phyloP scores from a whole-genome alignment of 2,797 vertebrate genomes.

The Acridotheres tristis region DNA sequence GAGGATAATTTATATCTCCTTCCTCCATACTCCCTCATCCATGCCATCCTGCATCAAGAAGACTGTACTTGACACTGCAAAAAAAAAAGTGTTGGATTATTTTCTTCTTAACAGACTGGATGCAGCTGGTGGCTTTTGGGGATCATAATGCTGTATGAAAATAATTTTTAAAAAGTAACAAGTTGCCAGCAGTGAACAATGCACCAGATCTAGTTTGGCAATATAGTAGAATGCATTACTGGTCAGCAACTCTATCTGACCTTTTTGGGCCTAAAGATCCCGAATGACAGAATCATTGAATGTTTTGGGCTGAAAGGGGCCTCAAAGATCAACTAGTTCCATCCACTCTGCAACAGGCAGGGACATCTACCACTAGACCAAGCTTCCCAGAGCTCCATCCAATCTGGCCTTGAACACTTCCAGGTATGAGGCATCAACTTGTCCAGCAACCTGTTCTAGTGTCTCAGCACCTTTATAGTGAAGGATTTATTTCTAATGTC shows the following conservation, averaged over 20 bases:
- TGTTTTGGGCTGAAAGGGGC: background rate
- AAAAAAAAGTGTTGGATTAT: background rate
- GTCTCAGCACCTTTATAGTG: background rate
- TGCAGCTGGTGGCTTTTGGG: background rate
- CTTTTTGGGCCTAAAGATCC: background rate
- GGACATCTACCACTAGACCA: background rate
- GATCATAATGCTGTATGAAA: background rate
- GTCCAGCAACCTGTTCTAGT: background rate
- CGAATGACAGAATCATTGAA: background rate
- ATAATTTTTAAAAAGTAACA: background rate
- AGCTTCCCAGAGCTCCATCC: background rate
- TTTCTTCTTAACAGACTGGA: background rate
- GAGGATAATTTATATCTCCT: slow-evolving; percentile 11
- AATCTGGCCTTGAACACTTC: background rate
- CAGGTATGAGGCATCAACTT: background rate
- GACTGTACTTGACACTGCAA: background rate
- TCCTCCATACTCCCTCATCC: background rate
- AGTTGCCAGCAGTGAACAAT: background rate
- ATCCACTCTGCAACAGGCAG: background rate
- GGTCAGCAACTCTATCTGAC: background rate
- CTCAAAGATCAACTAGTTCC: background rate
- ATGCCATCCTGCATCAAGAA: background rate
- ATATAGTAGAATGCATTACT: background rate
- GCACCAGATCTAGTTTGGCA: background rate
- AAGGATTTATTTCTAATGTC: background rate